Base-by-base conservation (phyloP, 1,140 invertebrate species). In the Trissolcus basalis region DNA sequence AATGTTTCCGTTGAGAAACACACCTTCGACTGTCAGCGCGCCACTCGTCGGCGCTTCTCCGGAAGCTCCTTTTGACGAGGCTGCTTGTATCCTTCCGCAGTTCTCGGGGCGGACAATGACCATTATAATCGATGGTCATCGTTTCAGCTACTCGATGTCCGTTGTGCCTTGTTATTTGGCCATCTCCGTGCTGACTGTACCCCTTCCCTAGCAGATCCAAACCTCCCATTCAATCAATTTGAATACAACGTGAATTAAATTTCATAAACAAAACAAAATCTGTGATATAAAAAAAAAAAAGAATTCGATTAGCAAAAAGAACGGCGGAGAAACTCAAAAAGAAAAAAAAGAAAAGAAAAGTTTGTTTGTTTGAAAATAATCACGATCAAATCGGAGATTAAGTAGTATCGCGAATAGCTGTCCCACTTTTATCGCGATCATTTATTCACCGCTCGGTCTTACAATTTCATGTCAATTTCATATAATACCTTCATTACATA, bases 61-160 rank as follows among this genome's bases (percentile, higher is more conserved):
- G 82, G 65, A 86, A 88, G 77, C 85, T 87, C 77, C 85, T 82
- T 80, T 83, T 83, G 58, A 85, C 84, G 68, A 87, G 82, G 16
- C 80, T 86, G 87, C 74, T 89, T 82, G 85, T 88, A 82, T 88
- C 86, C 85, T 87, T 86, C 89, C 90, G 82, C 84, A 84, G 83
- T 83, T 89, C 87, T 87, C 86, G 84, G 84, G 89, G 86, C 89
- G 89, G 87, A 89, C 90, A 84, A 69, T 87, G 87, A 88, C 89
- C 86, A 88, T 91, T 91, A 89, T 90, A 91, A 87, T 91, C 90
- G 88, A 90, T 90, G 85, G 89, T 90, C 84, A 88, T 87, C 77
- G 88, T 85, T 64, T 89, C 87, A 78, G 84, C 89, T 81, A 86
- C 86, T 84, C 88, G 87, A 35, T 85, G 84, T 79, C 86, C 87